Conservation (phyloP, 1,140 invertebrate genomes). For the Ceratitis capitata region DNA sequence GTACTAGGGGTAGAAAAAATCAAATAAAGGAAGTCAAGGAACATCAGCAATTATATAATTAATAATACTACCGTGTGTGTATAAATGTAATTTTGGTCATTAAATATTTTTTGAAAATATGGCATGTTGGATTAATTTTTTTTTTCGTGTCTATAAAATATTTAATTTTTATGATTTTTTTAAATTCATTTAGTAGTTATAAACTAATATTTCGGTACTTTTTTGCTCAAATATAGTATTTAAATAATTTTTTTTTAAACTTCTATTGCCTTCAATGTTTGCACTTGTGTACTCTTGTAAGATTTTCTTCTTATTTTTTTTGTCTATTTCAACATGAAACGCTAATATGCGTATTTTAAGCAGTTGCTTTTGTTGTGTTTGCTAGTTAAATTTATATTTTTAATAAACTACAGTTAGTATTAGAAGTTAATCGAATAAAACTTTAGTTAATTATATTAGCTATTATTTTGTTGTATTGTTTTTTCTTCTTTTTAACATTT, state of each 20-base stretch:
- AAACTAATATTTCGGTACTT: neutral
- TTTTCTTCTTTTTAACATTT: neutral
- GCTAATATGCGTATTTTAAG: constrained; percentile 1
- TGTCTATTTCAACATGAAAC: constrained; percentile 32
- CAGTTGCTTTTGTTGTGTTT: neutral
- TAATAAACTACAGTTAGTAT: constrained; percentile 31
- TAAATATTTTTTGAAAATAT: neutral
- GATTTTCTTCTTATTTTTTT: neutral
- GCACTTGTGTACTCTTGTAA: neutral
- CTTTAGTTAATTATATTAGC: neutral
- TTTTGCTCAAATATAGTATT: neutral
- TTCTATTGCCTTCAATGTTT: neutral
- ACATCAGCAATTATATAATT: neutral
- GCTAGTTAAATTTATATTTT: neutral
- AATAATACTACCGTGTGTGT: too few species aligned
- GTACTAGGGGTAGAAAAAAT: neutral
- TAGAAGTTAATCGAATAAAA: constrained; percentile 31
- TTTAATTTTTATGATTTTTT: neutral
- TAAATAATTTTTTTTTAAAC: neutral
- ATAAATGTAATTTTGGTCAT: neutral
- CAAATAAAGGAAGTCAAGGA: neutral
- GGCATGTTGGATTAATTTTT: neutral
- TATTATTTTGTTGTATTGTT: neutral
- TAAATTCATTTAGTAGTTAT: neutral
- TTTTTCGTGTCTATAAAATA: neutral